These are phyloP conservation scores for Oreochromis niloticus DNA, from an alignment of 2,113 vertebrate genomes.

Conservation along the genomic window DNA sequence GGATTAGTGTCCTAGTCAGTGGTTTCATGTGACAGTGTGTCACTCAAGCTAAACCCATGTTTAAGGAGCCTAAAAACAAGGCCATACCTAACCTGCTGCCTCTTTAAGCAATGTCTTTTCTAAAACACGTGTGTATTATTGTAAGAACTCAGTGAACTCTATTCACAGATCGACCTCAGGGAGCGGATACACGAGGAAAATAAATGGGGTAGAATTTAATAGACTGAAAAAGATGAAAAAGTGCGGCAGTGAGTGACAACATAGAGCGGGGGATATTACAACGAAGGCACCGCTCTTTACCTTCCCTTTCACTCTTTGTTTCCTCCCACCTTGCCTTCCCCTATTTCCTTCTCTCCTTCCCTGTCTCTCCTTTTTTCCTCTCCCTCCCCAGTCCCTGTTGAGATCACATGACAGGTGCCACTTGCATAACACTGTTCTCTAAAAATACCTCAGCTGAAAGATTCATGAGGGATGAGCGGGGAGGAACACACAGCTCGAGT, in stretches of 20 bases:
- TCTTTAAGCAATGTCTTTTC: neutral
- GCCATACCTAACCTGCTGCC: neutral
- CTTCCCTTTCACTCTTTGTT: neutral
- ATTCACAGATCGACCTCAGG: neutral
- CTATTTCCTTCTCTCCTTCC: neutral
- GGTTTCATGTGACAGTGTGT: constrained; percentile 34
- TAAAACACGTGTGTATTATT: neutral
- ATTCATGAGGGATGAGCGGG: constrained; percentile 61
- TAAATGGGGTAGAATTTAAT: neutral
- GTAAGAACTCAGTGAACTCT: neutral
- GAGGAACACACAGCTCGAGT: constrained; percentile 6
- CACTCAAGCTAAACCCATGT: constrained; percentile 11
- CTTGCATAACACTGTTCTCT: constrained; percentile 70
- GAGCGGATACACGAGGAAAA: neutral
- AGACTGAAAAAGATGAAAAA: neutral
- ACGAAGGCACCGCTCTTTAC: neutral
- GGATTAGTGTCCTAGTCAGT: constrained; percentile 39
- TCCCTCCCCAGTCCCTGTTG: constrained; percentile 35
- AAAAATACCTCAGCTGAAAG: constrained; percentile 73
- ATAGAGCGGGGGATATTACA: neutral
- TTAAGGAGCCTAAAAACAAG: neutral
- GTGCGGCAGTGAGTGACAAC: neutral
- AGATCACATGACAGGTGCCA: constrained; percentile 76
- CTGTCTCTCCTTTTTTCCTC: constrained; percentile 5
- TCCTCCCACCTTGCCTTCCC: neutral